Evolutionary conservation across 2,797 vertebrate species (phyloP), one percentile per base, ranked within the genome.

Genomic region (Notamacropus eugenii): DNA sequence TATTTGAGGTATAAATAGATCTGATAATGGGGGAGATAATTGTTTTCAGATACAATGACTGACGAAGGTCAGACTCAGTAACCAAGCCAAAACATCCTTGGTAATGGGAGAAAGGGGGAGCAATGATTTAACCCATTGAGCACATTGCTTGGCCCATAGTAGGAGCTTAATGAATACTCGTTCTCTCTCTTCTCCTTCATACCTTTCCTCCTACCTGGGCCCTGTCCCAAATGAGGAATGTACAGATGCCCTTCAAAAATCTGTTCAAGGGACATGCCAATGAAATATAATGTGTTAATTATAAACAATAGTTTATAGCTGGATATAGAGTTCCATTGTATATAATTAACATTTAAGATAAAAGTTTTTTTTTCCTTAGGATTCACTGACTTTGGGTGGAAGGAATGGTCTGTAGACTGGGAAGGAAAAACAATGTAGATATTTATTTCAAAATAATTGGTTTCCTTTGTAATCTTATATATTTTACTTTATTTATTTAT

Each of bases 51-150:
- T 87, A 50, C 0, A 3, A 93, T 96, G 34, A 95, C 40, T 93
- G 94, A 97, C 95, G 62, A 90, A 96, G 94, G 96, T 95, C 90
- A 90, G 97, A 92, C 94, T 74, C 93, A 96, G 67, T 50, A 93
- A 95, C 50, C 95, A 97, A 82, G 87, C 67, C 74, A 0, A 0
- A 97, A 92, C 96, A 97, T 94, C 16, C 92, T 93, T 97, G 95
- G 93, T 93, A 93, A 55, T 46, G 90, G 19, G 94, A 90, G 90
- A 96, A 96, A 90, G 27, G 56, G 94, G 95, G 95, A 93, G 97
- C 98, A 96, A 55, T 98, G 97, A 98, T 98, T 98, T 97, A 82
- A 97, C 95, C 95, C 93, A 95, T 93, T 93, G 87, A 46, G 40
- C 9, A 87, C 24, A 82, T 2, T 40, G 19, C 8, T 82, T 46